Evolutionary conservation across 2,113 vertebrate genomes (phyloP).

Genomic region (Pristiophorus japonicus): DNA sequence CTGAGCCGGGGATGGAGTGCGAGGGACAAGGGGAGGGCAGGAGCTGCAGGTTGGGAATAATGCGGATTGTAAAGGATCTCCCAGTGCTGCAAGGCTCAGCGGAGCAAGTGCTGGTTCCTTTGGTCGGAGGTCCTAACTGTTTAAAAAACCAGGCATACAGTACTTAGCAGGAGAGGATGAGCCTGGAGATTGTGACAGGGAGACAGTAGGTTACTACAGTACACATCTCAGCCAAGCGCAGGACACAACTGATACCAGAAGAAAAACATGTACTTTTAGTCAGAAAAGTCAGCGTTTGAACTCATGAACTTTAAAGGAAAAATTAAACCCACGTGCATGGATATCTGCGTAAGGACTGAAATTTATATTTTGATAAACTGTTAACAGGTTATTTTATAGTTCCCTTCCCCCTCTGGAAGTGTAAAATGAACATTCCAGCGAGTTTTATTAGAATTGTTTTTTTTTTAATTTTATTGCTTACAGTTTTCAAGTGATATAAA

Average conservation of each 20-base stretch:
- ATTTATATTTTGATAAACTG: constrained; percentile 55
- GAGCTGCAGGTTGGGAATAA: too few relatives aligned
- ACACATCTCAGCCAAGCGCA: constrained; percentile 84
- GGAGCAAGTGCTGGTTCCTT: too few relatives aligned
- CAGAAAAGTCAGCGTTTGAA: constrained; percentile 50
- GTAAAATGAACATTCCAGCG: constrained; percentile 76
- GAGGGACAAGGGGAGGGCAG: too few relatives aligned
- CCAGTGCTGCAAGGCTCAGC: too few relatives aligned
- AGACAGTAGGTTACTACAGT: constrained; percentile 89
- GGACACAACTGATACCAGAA: constrained; percentile 80
- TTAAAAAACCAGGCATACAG: constrained; percentile 91
- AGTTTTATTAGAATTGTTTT: constrained; percentile 68
- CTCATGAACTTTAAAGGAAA: constrained; percentile 45
- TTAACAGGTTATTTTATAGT: constrained; percentile 63
- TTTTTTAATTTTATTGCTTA: constrained; percentile 55
- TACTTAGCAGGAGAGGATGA: constrained; percentile 89
- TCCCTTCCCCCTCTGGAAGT: constrained; percentile 58
- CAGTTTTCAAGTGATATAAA: constrained; percentile 68
- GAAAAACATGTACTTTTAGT: constrained; percentile 59
- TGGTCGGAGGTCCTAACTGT: too few relatives aligned
- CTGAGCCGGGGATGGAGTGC: too few relatives aligned
- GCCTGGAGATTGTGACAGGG: constrained; percentile 82
- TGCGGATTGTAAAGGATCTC: too few relatives aligned
- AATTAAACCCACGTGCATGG: constrained; percentile 53
- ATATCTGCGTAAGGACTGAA: constrained; percentile 51